A percentile compares a stretch with the other conserved stretches of the same genome.
phyloP scores from a whole-genome alignment of 2,113 vertebrate species.

The Cavia aperea region DNA sequence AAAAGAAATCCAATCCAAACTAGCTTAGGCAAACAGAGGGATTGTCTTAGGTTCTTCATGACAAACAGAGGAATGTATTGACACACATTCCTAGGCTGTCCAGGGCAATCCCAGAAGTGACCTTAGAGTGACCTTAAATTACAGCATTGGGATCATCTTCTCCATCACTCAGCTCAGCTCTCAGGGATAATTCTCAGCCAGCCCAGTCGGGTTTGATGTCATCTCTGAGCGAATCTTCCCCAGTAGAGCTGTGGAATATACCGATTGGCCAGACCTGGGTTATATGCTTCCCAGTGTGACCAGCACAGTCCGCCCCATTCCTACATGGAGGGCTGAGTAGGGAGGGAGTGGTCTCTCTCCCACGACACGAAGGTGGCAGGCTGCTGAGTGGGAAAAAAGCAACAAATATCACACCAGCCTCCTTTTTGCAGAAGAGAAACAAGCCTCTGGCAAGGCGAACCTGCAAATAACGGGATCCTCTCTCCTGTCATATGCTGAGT shows the following conservation, averaged over 20 bases:
- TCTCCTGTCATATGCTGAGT: neutral
- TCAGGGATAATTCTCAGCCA: neutral
- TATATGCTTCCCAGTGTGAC: neutral
- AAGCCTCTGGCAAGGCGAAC: neutral
- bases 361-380: neutral
- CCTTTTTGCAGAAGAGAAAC: neutral
- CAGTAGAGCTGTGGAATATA: neutral
- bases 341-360: neutral
- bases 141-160: neutral
- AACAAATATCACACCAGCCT: neutral
- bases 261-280: neutral
- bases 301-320: neutral
- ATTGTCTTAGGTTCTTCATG: neutral
- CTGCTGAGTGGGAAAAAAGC: neutral
- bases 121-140: neutral
- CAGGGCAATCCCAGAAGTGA: neutral
- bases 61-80: neutral
- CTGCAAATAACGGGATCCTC: neutral
- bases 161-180: neutral
- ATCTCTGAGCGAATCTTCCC: neutral
- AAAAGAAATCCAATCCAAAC: conserved; percentile 35
- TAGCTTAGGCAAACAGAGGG: neutral
- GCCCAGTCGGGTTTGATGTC: neutral
- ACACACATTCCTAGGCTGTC: neutral
- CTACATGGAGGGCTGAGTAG: neutral